Conservation (phyloP, 2,797 vertebrate genomes). For the Neosilurus hyrtlii region DNA sequence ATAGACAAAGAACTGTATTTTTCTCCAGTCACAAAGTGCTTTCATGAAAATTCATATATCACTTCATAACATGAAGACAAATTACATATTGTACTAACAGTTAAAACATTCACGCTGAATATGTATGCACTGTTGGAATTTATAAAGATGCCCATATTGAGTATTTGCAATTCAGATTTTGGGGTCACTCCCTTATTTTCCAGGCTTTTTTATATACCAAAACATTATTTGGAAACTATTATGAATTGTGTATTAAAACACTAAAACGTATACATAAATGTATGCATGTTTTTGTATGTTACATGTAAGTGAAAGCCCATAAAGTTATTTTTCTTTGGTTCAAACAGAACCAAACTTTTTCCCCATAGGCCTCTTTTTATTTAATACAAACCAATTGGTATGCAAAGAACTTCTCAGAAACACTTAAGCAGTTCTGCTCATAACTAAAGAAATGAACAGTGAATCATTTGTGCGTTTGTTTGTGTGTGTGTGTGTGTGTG, state of each 20-base stretch:
- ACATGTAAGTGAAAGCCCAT: neutral
- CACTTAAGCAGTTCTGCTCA: too few species aligned
- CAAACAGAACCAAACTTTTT: too few species aligned
- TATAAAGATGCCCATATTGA: neutral
- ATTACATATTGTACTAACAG: neutral
- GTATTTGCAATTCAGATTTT: constrained; percentile 7
- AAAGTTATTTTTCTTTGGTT: too few species aligned
- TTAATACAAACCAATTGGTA: too few species aligned
- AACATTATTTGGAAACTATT: neutral
- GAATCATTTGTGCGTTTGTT: too few species aligned
- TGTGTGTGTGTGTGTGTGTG: too few species aligned
- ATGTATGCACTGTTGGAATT: neutral
- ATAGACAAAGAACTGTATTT: constrained; percentile 14
- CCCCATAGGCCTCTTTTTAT: too few species aligned
- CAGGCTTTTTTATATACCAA: neutral
- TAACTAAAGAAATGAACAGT: too few species aligned
- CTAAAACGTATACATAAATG: neutral
- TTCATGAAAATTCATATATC: constrained; percentile 13
- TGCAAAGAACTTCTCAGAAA: too few species aligned
- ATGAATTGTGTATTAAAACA: neutral
- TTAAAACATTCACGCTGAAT: neutral
- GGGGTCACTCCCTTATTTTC: neutral
- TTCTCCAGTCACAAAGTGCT: neutral
- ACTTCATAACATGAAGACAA: neutral
- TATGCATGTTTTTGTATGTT: neutral